Conservation (phyloP, 2,888 invertebrate species). For the Pardosa pseudoannulata region DNA sequence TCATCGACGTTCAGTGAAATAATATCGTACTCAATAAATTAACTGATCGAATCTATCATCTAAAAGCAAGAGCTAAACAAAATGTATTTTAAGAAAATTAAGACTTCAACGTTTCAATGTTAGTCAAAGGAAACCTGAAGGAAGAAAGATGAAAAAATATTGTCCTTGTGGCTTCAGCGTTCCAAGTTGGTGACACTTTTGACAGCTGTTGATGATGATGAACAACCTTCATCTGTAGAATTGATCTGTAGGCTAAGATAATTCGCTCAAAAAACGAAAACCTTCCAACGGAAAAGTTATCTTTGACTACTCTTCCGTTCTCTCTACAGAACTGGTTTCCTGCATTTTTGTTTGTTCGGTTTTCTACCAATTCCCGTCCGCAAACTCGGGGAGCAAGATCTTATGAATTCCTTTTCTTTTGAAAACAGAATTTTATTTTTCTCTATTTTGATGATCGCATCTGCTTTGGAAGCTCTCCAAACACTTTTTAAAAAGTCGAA, state of each 20-base stretch:
- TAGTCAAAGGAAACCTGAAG: constrained; percentile 39
- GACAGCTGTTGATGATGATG: constrained; percentile 70
- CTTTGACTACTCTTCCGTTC: constrained; percentile 61
- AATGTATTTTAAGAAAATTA: constrained; percentile 66
- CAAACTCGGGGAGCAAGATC: neutral
- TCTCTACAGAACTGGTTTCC: constrained; percentile 64
- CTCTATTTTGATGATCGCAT: constrained; percentile 24
- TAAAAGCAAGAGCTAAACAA: constrained; percentile 36
- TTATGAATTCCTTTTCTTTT: constrained; percentile 17
- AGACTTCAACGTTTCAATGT: constrained; percentile 49
- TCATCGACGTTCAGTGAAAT: neutral
- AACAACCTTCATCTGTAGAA: constrained; percentile 69
- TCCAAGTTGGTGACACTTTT: constrained; percentile 68
- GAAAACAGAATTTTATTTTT: constrained; percentile 29
- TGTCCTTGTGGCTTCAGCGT: constrained; percentile 68
- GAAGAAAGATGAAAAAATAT: constrained; percentile 46
- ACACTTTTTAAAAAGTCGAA: constrained; percentile 46
- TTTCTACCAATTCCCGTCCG: constrained; percentile 33
- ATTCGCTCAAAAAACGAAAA: constrained; percentile 64
- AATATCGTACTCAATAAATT: constrained; percentile 1
- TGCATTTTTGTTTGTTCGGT: constrained; percentile 42
- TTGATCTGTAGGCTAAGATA: constrained; percentile 69
- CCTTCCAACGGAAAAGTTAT: constrained; percentile 31
- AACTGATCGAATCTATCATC: constrained; percentile 41
- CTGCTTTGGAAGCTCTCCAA: constrained; percentile 59